Evolutionary conservation across 2,113 vertebrate genomes (phyloP).

Genomic region (Siphamia tubifer): DNA sequence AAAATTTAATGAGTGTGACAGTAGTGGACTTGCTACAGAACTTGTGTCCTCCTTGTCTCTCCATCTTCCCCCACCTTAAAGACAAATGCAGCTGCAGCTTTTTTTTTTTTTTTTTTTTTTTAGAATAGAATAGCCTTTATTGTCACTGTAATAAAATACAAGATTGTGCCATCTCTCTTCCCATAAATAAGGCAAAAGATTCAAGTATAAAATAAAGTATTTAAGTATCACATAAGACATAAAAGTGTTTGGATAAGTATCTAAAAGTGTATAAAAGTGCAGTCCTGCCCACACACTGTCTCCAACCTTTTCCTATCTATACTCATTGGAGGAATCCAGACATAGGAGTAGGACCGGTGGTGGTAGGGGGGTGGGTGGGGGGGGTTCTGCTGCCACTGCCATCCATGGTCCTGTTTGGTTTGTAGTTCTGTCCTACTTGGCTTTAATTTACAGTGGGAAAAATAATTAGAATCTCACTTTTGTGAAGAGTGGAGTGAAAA

Average conservation of each 20-base stretch:
- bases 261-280: too few species aligned
- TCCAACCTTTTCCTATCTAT: not conserved
- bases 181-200: too few species aligned
- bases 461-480: conserved; percentile 99
- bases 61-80: conserved; percentile 5
- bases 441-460: conserved; percentile 98
- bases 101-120: too few species aligned
- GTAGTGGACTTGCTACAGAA: conserved; percentile 22
- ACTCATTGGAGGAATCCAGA: conserved; percentile 6
- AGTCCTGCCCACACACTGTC: conserved; percentile 19
- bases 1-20: conserved; percentile 58
- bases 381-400: conserved; percentile 39
- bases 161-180: too few species aligned
- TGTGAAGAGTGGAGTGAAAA: conserved; percentile 98
- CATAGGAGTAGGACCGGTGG: too few species aligned
- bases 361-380: too few species aligned
- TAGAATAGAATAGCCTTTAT: too few species aligned
- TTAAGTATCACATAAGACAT: too few species aligned
- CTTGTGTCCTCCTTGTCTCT: conserved; percentile 1
- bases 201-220: too few species aligned
- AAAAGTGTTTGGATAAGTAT: too few species aligned
- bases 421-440: conserved; percentile 88
- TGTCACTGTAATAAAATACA: too few species aligned
- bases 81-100: conserved; percentile 63
- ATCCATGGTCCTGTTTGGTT: conserved; percentile 76